Evolutionary conservation across 2,888 invertebrate species (phyloP), one percentile per base, ranked within the genome.

Genomic region (Rhingia rostrata): DNA sequence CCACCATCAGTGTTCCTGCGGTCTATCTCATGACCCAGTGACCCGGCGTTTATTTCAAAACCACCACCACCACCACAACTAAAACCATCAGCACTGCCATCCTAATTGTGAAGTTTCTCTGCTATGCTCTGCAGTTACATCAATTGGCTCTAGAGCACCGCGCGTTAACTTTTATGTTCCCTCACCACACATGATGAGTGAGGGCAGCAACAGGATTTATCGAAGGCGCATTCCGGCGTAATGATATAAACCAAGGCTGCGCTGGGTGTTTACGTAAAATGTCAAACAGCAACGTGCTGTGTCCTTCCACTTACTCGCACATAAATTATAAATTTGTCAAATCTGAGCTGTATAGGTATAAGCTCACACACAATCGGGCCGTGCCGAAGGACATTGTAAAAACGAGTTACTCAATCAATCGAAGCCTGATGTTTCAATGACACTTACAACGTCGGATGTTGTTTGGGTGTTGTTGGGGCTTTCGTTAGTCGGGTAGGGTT

Each of bases 1-100:
- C 49, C 33, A 22, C 41, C 32, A 30, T n/a, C 45, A 35, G 14
- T 79, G 22, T n/a, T n/a, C 7, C 12, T 54, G 61, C 37, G 63
- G 51, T 72, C 66, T 66, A 67, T 53, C 43, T 49, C 49, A 60
- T 78, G 83, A 83, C 78, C 78, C 83, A 83, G 73, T 83, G 63
- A 73, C 78, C 83, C 58, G 72, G 51, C 61, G 14, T 63, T 63
- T 12, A 14, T 30, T 6, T 41, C 64, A 58, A 53, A 61, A 22
- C 47, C 60, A 45, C 41, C 49, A 72, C 41, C 49, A 72, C 12
- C 6, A 39, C 63, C 66, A 41, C 41, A 37, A 9, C 22, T 22
- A 22, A 22, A 22, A 22, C 22, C 22, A 37, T 22, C 22, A 9
- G 22, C 30, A 30, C n/a, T 3, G 6, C 67, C 78, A 53, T 51